Conservation (phyloP, 2,888 invertebrate species). For the Nematopogon swammerdamellus region DNA sequence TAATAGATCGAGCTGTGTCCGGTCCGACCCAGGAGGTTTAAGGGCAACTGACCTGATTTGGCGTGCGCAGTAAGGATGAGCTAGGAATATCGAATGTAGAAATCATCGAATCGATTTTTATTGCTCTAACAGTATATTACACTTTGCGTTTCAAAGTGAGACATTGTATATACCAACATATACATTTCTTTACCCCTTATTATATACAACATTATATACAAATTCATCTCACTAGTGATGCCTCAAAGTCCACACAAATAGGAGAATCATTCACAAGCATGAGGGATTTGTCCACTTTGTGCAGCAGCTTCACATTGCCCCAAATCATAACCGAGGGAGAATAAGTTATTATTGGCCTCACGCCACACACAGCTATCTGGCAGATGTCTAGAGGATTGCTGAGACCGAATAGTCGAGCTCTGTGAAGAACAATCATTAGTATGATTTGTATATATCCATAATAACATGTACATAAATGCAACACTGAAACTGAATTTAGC, state of each 20-base stretch:
- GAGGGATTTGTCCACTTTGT: slow-evolving; percentile 42
- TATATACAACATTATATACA: no score
- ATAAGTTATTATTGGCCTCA: slow-evolving; percentile 65
- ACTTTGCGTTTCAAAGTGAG: no score
- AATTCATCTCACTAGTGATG: slow-evolving; percentile 51
- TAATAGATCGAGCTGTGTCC: no score
- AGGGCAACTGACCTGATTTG: no score
- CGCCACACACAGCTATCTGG: slow-evolving; percentile 50
- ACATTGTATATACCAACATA: no score
- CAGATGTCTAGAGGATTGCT: slow-evolving; percentile 40
- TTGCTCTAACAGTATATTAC: no score
- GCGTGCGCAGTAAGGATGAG: no score
- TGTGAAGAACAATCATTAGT: slow-evolving; percentile 11
- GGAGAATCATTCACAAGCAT: slow-evolving; percentile 67
- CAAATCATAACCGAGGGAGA: slow-evolving; percentile 60
- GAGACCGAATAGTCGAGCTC: slow-evolving; percentile 35
- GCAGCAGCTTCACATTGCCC: slow-evolving; percentile 59
- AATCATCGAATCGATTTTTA: no score
- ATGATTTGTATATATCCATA: not conserved
- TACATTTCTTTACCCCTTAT: no score
- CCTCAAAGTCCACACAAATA: slow-evolving; percentile 56
- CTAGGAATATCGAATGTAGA: no score
- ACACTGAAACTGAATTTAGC: not conserved
- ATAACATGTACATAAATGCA: slow-evolving; percentile 5
- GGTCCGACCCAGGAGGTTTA: no score